A percentile compares a stretch with the other conserved stretches of the same genome.
Evolutionary conservation across 2,888 invertebrate genomes (phyloP).

Genomic region (Oxyteleia sp.): DNA sequence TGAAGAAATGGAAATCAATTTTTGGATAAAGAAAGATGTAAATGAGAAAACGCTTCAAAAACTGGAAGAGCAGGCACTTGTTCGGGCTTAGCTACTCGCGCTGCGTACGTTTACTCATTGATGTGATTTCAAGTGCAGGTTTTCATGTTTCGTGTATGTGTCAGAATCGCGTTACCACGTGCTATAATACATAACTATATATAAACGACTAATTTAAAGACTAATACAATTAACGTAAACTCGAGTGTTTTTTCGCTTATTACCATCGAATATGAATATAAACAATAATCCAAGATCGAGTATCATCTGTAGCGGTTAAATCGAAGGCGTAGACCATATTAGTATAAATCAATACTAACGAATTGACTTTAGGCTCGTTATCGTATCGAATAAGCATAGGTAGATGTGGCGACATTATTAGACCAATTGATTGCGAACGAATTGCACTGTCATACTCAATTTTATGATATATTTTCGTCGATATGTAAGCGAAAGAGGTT

Average conservation of each 20-base stretch:
- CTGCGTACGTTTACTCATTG: constrained; percentile 81
- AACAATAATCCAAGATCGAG: constrained; percentile 71
- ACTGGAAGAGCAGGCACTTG: constrained; percentile 63
- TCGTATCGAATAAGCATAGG: constrained; percentile 67
- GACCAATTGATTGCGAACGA: constrained; percentile 26
- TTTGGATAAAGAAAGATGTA: constrained; percentile 17
- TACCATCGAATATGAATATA: constrained; percentile 73
- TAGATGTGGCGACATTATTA: constrained; percentile 60
- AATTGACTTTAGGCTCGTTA: constrained; percentile 75
- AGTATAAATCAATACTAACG: constrained; percentile 75
- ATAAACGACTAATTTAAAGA: constrained; percentile 75
- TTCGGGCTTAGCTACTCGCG: constrained; percentile 72
- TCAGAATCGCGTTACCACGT: constrained; percentile 83
- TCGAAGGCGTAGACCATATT: constrained; percentile 71
- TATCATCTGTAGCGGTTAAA: constrained; percentile 69
- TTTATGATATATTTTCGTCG: constrained; percentile 32
- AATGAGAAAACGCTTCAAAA: constrained; percentile 42
- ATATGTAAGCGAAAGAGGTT: not conserved
- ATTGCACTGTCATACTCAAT: constrained; percentile 55
- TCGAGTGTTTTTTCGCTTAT: constrained; percentile 80
- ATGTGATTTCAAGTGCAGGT: constrained; percentile 86
- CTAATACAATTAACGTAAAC: constrained; percentile 79
- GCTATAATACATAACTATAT: constrained; percentile 80
- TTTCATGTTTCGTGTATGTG: constrained; percentile 86
- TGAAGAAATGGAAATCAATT: constrained; percentile 1